These are phyloP conservation scores for Cosmia pyralina DNA, from an alignment of 2,888 invertebrate species.

Conservation along the genomic window DNA sequence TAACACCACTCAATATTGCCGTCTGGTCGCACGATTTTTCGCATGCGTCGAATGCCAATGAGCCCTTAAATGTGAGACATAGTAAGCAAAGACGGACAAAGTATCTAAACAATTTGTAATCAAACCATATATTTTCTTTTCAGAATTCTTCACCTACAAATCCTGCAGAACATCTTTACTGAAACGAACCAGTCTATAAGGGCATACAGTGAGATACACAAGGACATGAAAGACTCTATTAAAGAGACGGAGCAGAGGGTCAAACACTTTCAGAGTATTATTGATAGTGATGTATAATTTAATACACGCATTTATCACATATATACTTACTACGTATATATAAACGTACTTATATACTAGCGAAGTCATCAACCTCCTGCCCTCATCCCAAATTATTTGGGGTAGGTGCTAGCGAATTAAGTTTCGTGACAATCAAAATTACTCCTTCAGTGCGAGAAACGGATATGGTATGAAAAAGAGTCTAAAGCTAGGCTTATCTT, in stretches of 20 bases:
- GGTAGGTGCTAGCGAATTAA: background rate
- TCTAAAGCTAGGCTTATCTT: background rate
- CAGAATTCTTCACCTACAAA: conserved; percentile 86
- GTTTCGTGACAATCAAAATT: background rate
- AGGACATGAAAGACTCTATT: conserved; percentile 83
- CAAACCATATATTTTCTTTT: conserved; percentile 59
- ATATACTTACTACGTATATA: too few species aligned
- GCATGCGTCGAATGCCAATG: too few species aligned
- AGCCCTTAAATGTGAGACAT: background rate
- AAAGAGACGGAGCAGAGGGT: conserved; percentile 82
- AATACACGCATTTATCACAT: background rate
- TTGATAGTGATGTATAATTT: conserved; percentile 74
- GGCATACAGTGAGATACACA: conserved; percentile 85
- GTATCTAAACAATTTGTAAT: background rate
- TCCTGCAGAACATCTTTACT: conserved; percentile 84
- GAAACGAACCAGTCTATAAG: conserved; percentile 86
- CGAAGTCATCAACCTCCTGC: background rate
- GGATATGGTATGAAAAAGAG: background rate
- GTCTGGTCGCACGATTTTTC: too few species aligned
- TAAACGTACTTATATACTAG: background rate
- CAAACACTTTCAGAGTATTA: conserved; percentile 78
- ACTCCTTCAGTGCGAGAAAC: background rate
- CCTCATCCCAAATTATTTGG: background rate
- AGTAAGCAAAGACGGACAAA: background rate
- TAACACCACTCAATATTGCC: background rate